Conservation (phyloP, 2,888 invertebrate genomes). For the Leucoma salicis region DNA sequence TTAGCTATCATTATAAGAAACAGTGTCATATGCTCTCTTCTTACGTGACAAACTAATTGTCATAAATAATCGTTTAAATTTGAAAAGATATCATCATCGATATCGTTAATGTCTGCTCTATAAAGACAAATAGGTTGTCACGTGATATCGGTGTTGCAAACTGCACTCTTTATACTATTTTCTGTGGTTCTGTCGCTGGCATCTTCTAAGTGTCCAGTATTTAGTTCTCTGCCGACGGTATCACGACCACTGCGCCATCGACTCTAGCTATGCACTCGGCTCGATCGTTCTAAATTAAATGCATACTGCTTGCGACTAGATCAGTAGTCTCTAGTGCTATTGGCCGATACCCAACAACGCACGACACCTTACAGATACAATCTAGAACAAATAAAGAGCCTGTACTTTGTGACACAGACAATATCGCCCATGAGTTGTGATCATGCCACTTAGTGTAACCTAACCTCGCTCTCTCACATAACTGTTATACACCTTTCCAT, state of each 20-base stretch:
- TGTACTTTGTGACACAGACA: slow-evolving; percentile 82
- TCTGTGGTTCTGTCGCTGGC: slow-evolving; percentile 79
- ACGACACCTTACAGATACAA: slow-evolving; percentile 78
- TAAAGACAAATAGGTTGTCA: slow-evolving; percentile 52
- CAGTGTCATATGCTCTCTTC: slow-evolving; percentile 76
- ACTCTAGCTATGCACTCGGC: slow-evolving; percentile 78
- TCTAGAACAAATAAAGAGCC: slow-evolving; percentile 78
- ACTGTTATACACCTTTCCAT: slow-evolving; percentile 81
- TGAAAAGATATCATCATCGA: background rate
- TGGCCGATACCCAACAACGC: slow-evolving; percentile 79
- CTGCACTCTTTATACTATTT: slow-evolving; percentile 82
- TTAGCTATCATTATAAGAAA: slow-evolving; percentile 75
- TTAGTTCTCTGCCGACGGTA: slow-evolving; percentile 67
- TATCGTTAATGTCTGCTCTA: background rate
- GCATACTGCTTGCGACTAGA: slow-evolving; percentile 81
- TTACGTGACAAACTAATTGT: slow-evolving; percentile 59
- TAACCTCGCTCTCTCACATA: slow-evolving; percentile 79
- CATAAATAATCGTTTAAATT: background rate
- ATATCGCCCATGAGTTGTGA: slow-evolving; percentile 65
- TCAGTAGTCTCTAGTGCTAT: slow-evolving; percentile 80
- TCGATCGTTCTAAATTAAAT: slow-evolving; percentile 77
- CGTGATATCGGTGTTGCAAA: slow-evolving; percentile 79
- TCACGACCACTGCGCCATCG: slow-evolving; percentile 74
- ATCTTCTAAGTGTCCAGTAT: slow-evolving; percentile 71
- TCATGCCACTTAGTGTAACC: slow-evolving; percentile 73